Evolutionary conservation across 1,140 invertebrate genomes (phyloP), one percentile per base, ranked within the genome.

Genomic region (Elymnias hypermnestra): DNA sequence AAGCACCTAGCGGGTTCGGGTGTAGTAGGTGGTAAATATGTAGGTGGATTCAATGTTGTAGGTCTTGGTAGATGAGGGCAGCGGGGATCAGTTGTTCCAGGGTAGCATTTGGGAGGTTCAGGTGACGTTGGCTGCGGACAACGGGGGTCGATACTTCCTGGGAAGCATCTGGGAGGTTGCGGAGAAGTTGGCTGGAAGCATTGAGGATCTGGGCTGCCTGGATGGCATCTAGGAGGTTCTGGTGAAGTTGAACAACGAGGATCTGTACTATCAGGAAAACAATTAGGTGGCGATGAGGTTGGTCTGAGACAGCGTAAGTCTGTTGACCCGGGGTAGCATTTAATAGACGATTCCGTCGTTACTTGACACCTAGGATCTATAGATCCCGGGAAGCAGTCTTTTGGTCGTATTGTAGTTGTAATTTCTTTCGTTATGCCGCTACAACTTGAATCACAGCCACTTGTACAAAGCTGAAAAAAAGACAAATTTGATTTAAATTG

Each of bases 401-500:
- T 60, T 21, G 57, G 72, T 50, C 51, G 47, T 14, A 57, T 57
- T 13, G 72, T 72, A 17, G 70, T 69, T 14, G 68, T 56, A 36
- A 78, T 65, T 57, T 83, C 64, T 42, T 62, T 67, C 6, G 46
- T 60, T 3, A 63, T 63, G 13, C 63, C 73, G 36, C 48, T 63
- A 39, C 78, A 84, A 29, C 57, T 74, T 8, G 70, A 57, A 19
- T 87, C 73, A 31, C 82, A 86, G 25, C 75, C 65, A 29, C 57
- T 79, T 13, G 72, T 76, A 45, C 82, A 87, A 9, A 87, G 58
- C 82, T 86, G 65, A 42, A 82, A 72, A 53, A 35, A 40, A 53
- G 19, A 4, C 6, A 21, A 21, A 5, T 5, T 5, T 23, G 5
- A 39, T n/a, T n/a, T 12, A 22, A 22, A 18, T 9, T 9, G 23